Conservation (phyloP, 2,888 invertebrate species). For the Papilio protenor region DNA sequence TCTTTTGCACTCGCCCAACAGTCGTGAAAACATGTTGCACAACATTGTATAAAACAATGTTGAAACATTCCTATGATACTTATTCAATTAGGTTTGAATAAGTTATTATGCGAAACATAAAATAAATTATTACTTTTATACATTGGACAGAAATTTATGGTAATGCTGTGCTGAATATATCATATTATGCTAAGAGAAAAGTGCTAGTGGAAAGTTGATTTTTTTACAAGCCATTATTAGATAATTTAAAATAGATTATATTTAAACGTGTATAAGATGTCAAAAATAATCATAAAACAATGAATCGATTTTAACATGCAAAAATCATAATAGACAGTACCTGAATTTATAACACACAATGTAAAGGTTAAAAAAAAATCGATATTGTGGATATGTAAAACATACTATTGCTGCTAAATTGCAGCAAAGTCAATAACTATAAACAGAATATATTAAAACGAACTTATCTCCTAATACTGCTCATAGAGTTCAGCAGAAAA, state of each 20-base stretch:
- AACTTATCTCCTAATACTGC: neutral
- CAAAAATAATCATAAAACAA: neutral
- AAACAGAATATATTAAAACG: neutral
- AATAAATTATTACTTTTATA: neutral
- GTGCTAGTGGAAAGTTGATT: neutral
- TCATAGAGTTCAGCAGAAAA: neutral
- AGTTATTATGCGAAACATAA: conserved; percentile 2
- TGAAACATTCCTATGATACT: neutral
- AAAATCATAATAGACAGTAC: neutral
- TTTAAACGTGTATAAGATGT: neutral
- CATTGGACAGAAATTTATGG: neutral
- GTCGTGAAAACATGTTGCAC: neutral
- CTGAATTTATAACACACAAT: neutral
- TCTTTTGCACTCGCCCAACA: neutral
- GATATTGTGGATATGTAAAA: neutral
- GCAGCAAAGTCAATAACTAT: conserved; percentile 8
- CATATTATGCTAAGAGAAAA: conserved; percentile 5
- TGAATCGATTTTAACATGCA: neutral
- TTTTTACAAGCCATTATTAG: neutral
- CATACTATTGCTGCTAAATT: neutral
- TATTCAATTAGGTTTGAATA: neutral
- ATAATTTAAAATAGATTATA: neutral
- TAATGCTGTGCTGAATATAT: neutral
- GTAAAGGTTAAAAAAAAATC: neutral
- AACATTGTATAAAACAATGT: neutral